Evolutionary conservation across 1,140 invertebrate species (phyloP), one percentile per base, ranked within the genome.

Genomic region (Solenopsis fugax): DNA sequence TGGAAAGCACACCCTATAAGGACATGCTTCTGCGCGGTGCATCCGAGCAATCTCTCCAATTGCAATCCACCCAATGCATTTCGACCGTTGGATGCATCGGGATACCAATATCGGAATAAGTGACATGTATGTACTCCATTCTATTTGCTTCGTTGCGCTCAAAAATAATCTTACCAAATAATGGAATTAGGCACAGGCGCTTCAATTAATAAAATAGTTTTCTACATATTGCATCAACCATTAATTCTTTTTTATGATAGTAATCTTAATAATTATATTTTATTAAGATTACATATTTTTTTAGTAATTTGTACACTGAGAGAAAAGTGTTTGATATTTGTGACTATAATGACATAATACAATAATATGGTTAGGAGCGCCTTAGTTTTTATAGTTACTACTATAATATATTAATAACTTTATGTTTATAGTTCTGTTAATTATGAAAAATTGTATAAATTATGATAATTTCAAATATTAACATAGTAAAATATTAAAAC

Each of bases 21-120:
- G 24, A 72, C 67, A 73, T 24, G 80, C 54, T 81, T 82, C 54
- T 72, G 52, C 65, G 52, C 65, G 52, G n/a, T 37, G 37, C 54
- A 48, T 58, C 10, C 78, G 16, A 45, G 52, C 67, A 72, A 72
- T 82, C 80, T 82, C 80, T 71, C 41, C 52, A 82, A 82, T 58
- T 82, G 80, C 80, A 34, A 82, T 82, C 37, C 64, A 69, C 3
- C 77, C 34, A 9, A 81, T 71, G 52, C 80, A 58, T 41, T 7
- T 41, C 67, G 12, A 21, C 37, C n/a, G 45, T 7, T 18, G 58
- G 45, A 62, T 50, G 62, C 77, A 80, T 2, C 50, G 48, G 10
- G 34, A 54, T 81, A 69, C 50, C 64, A 69, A 82, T 82, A 82
- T 82, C 80, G 37, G 13, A 41, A 24, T 58, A 73, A 72, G 41